These are phyloP conservation scores for Brachionus manjavacas DNA, from an alignment of 1,140 invertebrate genomes.

Conservation along the genomic window DNA sequence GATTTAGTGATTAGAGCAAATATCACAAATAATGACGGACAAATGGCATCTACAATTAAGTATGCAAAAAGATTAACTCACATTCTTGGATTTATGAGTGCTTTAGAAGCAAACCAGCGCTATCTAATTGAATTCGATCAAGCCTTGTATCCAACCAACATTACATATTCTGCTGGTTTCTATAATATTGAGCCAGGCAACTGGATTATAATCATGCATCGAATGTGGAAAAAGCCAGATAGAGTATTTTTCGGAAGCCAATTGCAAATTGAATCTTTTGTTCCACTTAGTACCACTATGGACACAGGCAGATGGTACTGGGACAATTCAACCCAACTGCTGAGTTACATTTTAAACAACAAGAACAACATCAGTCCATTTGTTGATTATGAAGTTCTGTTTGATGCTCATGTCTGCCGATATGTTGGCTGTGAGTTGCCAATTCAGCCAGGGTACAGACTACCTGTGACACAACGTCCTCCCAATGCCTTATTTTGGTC, in stretches of 20 bases:
- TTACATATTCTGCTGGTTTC: background rate
- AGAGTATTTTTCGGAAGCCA: background rate
- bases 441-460: background rate
- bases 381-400: background rate
- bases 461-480: background rate
- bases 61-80: slow-evolving; percentile 11
- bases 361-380: background rate
- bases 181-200: background rate
- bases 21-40: background rate
- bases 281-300: background rate
- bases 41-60: background rate
- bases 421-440: slow-evolving; percentile 29
- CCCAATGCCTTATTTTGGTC: slow-evolving; percentile 24
- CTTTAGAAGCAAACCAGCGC: slow-evolving; percentile 16
- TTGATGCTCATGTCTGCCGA: slow-evolving; percentile 11
- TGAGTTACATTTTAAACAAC: slow-evolving; percentile 10
- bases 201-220: slow-evolving; percentile 8
- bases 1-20: background rate
- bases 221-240: slow-evolving; percentile 34
- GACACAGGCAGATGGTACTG: background rate
- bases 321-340: background rate
- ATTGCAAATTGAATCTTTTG: background rate
- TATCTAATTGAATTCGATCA: slow-evolving; percentile 3
- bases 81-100: background rate
- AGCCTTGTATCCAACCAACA: slow-evolving; percentile 12